Evolutionary conservation across 2,113 vertebrate species (phyloP).

Genomic region (Chaenogobius annularis): DNA sequence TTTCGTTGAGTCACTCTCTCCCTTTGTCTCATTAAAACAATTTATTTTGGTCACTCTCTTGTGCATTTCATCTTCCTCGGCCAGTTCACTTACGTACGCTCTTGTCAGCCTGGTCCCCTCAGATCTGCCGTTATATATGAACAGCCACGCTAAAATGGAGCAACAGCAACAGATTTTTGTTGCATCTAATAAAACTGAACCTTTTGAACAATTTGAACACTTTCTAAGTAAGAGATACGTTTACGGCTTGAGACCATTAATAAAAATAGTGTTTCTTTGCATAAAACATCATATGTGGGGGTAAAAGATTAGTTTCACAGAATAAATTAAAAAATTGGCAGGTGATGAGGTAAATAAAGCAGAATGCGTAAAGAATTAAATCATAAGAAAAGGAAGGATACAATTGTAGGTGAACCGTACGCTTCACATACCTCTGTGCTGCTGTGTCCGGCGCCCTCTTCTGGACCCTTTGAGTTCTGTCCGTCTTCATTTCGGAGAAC

Average conservation of each 20-base stretch:
- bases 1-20: constrained; percentile 27
- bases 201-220: background rate
- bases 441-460: constrained; percentile 49
- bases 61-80: background rate
- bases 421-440: constrained; percentile 83
- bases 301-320: no score
- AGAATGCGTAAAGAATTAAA: background rate
- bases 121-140: background rate
- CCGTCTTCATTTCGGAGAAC: constrained; percentile 84
- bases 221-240: background rate
- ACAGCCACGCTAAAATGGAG: constrained; percentile 11
- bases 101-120: background rate
- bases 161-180: constrained; percentile 17
- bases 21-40: constrained; percentile 26
- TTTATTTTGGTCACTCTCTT: constrained; percentile 7
- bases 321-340: background rate
- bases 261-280: background rate
- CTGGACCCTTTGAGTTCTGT: constrained; percentile 36
- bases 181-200: constrained; percentile 3
- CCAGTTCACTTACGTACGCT: background rate
- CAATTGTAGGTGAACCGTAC: background rate
- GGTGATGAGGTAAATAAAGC: background rate
- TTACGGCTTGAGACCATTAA: background rate
- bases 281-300: background rate
- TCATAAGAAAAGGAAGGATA: background rate